phyloP scores from a whole-genome alignment of 2,888 invertebrate species.

The Pediacus dermestoides region DNA sequence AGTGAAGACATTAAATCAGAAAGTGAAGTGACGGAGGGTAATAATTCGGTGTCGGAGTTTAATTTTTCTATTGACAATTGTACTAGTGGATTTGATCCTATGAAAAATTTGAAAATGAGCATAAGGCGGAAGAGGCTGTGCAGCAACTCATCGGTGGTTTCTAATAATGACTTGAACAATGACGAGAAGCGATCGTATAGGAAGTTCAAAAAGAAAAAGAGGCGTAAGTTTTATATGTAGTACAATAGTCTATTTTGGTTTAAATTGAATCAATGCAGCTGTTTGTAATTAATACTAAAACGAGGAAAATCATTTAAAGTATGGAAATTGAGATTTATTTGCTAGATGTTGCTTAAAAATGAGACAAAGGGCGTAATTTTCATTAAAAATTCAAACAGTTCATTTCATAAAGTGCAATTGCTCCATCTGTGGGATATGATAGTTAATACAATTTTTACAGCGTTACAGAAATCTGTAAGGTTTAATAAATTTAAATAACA shows the following conservation, averaged over 20 bases:
- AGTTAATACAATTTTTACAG: too few relatives aligned
- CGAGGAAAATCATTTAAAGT: too few relatives aligned
- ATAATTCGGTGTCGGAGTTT: constrained; percentile 26
- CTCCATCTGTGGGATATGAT: too few relatives aligned
- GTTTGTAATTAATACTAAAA: too few relatives aligned
- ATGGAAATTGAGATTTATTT: too few relatives aligned
- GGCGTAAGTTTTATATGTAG: constrained; percentile 36
- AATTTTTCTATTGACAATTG: constrained; percentile 35
- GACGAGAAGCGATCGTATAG: constrained; percentile 41
- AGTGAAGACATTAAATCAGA: constrained; percentile 29
- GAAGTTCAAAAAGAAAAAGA: constrained; percentile 40
- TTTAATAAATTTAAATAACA: too few relatives aligned
- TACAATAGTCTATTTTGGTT: neutral
- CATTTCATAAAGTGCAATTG: too few relatives aligned
- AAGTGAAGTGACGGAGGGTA: constrained; percentile 30
- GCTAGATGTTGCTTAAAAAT: too few relatives aligned
- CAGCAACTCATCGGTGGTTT: constrained; percentile 47
- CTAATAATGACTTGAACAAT: constrained; percentile 42
- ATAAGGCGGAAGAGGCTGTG: constrained; percentile 46
- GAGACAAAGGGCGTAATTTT: too few relatives aligned
- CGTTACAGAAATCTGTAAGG: too few relatives aligned
- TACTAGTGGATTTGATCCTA: constrained; percentile 41
- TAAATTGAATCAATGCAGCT: constrained; percentile 1
- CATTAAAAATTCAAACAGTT: too few relatives aligned
- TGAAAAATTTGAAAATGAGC: constrained; percentile 48